phyloP scores from a whole-genome alignment of 1,140 invertebrate genomes.

The Oryctes rhinoceros region DNA sequence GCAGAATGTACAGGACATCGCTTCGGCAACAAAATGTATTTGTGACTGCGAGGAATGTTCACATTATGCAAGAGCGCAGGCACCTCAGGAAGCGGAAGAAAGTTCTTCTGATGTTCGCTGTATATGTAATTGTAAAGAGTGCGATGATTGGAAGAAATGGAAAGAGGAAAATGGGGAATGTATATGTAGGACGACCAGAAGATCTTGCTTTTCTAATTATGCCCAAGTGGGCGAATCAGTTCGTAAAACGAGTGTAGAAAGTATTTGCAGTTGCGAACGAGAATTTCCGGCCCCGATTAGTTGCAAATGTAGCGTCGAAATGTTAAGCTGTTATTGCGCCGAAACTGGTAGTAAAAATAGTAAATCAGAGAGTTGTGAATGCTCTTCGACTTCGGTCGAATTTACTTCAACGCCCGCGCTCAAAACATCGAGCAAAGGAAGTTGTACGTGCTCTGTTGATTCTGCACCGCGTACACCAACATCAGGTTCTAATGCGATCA shows the following conservation, averaged over 20 bases:
- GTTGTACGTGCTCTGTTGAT: not conserved
- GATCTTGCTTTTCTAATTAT: no score
- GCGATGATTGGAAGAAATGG: not conserved
- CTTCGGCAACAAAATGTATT: not conserved
- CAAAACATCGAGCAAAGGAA: not conserved
- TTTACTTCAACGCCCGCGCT: not conserved
- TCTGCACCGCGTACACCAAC: not conserved
- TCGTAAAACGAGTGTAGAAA: no score
- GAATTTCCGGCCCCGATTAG: no score
- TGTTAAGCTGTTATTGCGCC: not conserved
- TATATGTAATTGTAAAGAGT: not conserved
- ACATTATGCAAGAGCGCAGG: not conserved
- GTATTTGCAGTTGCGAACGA: no score
- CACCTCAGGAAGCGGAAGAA: not conserved
- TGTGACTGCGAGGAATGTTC: conserved; percentile 20
- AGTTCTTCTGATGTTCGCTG: not conserved
- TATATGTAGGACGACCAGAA: not conserved
- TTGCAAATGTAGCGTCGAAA: not conserved
- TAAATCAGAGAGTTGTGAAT: not conserved
- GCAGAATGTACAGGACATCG: not conserved
- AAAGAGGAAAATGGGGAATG: not conserved
- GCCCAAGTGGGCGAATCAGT: no score
- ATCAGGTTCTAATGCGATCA: not conserved
- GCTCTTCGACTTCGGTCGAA: not conserved
- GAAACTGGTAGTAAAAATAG: not conserved